Percentiles rank a stretch among this genome's conserved stretches.
Conservation (phyloP, 2,888 invertebrate genomes). For the Acanthopleura granulata region DNA sequence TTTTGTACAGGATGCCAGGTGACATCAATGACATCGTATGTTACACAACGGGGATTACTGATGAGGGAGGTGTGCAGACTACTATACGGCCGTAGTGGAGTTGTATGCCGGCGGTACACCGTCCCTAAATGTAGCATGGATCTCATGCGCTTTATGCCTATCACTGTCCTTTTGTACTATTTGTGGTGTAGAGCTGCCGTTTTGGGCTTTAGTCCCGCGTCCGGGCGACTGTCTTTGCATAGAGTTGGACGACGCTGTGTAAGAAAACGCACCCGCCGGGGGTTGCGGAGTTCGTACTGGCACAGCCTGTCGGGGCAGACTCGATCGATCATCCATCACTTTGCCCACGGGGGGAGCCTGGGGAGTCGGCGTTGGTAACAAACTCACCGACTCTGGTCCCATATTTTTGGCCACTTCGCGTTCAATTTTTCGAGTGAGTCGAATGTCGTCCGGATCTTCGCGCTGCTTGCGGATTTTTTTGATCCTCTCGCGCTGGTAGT, state of each 20-base stretch:
- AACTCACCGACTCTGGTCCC: conserved; percentile 31
- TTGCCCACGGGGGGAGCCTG: conserved; percentile 11
- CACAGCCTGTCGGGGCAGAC: background rate
- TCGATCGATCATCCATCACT: background rate
- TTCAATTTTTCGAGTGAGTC: conserved; percentile 15
- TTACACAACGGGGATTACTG: too few species aligned
- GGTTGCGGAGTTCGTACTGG: background rate
- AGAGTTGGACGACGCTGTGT: conserved; percentile 2
- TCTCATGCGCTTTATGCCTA: conserved; percentile 3
- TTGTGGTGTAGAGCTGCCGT: background rate
- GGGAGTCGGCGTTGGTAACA: conserved; percentile 28
- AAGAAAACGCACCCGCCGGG: background rate
- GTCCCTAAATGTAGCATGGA: background rate
- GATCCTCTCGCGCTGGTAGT: conserved; percentile 78
- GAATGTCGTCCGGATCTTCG: conserved; percentile 17
- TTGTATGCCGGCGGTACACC: conserved; percentile 5
- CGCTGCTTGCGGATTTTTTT: conserved; percentile 29
- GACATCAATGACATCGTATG: too few species aligned
- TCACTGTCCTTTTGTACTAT: conserved; percentile 5
- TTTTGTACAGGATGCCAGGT: too few species aligned
- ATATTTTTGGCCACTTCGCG: conserved; percentile 20
- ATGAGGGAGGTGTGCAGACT: background rate
- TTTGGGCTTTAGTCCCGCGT: conserved; percentile 3
- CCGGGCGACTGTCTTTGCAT: conserved; percentile 10
- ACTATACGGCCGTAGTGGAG: background rate